phyloP scores from a whole-genome alignment of 2,797 vertebrate species.

The Acrocephalus scirpaceus region DNA sequence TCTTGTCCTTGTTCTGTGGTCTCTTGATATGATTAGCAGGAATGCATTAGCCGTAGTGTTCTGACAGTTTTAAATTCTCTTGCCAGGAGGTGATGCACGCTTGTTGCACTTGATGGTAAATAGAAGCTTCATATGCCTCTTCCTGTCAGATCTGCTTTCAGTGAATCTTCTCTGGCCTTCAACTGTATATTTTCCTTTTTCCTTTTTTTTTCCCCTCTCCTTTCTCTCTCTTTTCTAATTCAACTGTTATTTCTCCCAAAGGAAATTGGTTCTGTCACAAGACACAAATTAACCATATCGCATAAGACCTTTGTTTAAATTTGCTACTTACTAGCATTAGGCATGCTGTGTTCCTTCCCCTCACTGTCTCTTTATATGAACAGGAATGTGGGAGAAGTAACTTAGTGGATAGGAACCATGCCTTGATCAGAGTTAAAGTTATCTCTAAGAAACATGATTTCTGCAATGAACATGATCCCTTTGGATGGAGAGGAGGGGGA shows the following conservation, averaged over 20 bases:
- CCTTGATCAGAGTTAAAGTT: background rate
- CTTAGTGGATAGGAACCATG: background rate
- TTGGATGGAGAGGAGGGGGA: background rate
- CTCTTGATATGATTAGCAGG: background rate
- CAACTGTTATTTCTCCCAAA: background rate
- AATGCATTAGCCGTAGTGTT: background rate
- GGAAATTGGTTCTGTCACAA: slow-evolving; percentile 22
- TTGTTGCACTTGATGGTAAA: background rate
- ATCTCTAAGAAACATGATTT: background rate
- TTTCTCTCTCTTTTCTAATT: background rate
- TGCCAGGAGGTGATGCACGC: slow-evolving; percentile 13
- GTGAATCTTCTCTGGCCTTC: slow-evolving; percentile 3
- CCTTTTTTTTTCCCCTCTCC: accelerated
- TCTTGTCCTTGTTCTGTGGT: background rate
- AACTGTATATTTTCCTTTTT: background rate
- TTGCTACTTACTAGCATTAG: slow-evolving; percentile 4
- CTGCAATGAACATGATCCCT: background rate
- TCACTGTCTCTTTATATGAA: background rate
- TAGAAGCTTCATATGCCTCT: background rate
- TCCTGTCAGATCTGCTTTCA: slow-evolving; percentile 5
- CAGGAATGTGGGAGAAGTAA: background rate
- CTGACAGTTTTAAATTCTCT: background rate
- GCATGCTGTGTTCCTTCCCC: slow-evolving; percentile 7
- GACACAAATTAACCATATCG: background rate
- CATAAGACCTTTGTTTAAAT: slow-evolving; percentile 3